Conservation (phyloP, 2,888 invertebrate species). For the Tyria jacobaeae region DNA sequence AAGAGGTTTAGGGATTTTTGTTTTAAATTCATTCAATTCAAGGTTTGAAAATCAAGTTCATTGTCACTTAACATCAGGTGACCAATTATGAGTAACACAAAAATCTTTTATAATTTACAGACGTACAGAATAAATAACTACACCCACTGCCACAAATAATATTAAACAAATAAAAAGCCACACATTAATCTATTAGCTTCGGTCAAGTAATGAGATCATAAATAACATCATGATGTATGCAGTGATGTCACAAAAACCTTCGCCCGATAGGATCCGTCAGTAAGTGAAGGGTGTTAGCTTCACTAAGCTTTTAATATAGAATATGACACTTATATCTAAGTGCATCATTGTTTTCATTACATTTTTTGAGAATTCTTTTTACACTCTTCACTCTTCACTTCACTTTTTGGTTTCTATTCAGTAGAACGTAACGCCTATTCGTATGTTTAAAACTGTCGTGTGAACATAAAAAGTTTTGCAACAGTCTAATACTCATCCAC, state of each 20-base stretch:
- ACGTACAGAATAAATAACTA: neutral
- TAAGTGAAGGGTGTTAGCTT: conserved; percentile 9
- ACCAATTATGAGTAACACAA: no score
- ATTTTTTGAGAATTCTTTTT: no score
- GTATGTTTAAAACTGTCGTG: conserved; percentile 35
- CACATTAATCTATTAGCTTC: conserved; percentile 28
- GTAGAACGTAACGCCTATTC: neutral
- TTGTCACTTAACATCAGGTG: no score
- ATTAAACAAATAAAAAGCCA: conserved; percentile 28
- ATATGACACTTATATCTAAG: neutral
- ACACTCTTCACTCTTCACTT: no score
- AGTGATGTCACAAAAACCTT: conserved; percentile 22
- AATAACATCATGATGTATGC: conserved; percentile 10
- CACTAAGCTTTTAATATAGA: neutral
- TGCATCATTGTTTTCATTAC: neutral
- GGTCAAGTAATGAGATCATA: conserved; percentile 12
- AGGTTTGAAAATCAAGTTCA: no score
- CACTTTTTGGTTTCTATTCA: neutral
- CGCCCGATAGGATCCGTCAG: conserved; percentile 17
- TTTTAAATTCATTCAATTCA: no score
- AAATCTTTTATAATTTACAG: no score
- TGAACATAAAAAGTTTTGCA: conserved; percentile 58
- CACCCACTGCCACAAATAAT: neutral
- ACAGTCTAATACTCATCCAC: conserved; percentile 51
- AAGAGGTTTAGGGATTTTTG: no score